Conservation (phyloP, 2,113 vertebrate genomes). For the Hemiprocne comata region DNA sequence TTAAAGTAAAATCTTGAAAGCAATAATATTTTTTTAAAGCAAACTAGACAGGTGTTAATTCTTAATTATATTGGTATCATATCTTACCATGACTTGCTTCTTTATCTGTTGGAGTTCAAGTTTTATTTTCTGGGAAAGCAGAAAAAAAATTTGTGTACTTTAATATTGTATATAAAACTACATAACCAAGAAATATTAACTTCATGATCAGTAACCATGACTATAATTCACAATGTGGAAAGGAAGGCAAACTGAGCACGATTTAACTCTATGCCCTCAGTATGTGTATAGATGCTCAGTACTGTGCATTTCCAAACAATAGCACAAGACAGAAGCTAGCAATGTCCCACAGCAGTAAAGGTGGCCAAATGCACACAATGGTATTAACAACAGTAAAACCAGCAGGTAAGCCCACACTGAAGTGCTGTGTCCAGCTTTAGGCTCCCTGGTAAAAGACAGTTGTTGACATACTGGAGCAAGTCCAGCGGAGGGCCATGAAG, state of each 20-base stretch:
- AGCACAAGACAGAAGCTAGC: background rate
- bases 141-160: background rate
- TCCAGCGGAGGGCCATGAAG: background rate
- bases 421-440: background rate
- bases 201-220: background rate
- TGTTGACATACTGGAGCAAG: background rate
- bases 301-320: background rate
- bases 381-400: background rate
- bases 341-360: background rate
- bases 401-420: background rate
- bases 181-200: background rate
- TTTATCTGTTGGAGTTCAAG: slow-evolving; percentile 88
- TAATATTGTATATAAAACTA: background rate
- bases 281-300: background rate
- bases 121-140: slow-evolving; percentile 88
- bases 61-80: background rate
- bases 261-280: background rate
- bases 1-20: background rate
- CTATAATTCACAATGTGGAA: background rate
- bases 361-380: background rate
- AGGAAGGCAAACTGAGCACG: background rate
- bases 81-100: slow-evolving; percentile 87
- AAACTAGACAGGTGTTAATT: background rate
- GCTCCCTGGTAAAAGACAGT: background rate
- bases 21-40: background rate